These are phyloP conservation scores for Stegodyphus mimosarum DNA, from an alignment of 1,140 invertebrate genomes.

Conservation along the genomic window DNA sequence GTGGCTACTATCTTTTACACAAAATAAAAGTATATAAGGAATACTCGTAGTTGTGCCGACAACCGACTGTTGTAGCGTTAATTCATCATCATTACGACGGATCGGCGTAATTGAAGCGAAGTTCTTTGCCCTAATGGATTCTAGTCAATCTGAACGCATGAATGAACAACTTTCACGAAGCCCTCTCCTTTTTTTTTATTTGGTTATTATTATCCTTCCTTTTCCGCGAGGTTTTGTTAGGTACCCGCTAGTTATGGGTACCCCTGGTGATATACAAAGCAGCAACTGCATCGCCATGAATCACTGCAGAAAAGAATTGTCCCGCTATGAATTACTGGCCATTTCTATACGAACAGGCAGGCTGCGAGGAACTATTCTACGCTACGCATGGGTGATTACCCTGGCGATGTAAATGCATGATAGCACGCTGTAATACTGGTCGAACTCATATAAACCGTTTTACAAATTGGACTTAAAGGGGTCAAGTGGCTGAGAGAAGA, in stretches of 20 bases:
- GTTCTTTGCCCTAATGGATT: not conserved
- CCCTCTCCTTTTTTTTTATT: not conserved
- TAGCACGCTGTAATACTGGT: no score
- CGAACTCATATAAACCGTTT: no score
- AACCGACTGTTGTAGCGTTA: not conserved
- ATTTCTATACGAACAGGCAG: constrained; percentile 23
- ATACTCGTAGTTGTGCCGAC: no score
- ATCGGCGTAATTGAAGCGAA: constrained; percentile 11
- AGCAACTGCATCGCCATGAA: constrained; percentile 1
- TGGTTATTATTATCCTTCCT: not conserved
- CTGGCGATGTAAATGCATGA: constrained; percentile 44
- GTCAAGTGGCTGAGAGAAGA: no score
- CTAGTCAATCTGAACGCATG: not conserved
- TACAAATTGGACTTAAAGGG: no score
- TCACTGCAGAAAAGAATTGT: not conserved
- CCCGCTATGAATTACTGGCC: constrained; percentile 14
- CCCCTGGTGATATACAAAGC: not conserved
- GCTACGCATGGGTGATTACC: constrained; percentile 30
- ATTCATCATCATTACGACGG: not conserved
- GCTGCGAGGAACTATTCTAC: not conserved
- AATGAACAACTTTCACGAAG: not conserved
- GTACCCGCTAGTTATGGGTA: no score
- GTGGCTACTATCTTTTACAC: no score
- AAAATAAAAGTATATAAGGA: no score
- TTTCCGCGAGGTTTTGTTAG: no score